These are phyloP conservation scores for Helicoverpa assulta DNA, from an alignment of 2,888 invertebrate genomes.

Conservation along the genomic window DNA sequence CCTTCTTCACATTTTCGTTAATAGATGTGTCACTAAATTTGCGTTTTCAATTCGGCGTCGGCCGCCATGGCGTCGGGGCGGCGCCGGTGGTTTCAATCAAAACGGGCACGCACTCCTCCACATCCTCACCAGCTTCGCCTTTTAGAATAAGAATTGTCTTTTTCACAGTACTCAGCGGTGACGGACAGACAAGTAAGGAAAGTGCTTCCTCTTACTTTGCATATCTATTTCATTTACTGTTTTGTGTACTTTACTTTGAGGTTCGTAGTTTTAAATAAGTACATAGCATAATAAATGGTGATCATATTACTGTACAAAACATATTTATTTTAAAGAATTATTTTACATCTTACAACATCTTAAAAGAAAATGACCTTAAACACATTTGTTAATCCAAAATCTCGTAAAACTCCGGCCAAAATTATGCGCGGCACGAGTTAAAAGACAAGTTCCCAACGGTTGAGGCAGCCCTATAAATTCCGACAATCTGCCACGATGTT, in stretches of 20 bases:
- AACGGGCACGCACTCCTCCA: slow-evolving; percentile 88
- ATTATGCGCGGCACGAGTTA: slow-evolving; percentile 66
- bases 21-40: slow-evolving; percentile 89
- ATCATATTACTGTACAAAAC: background rate
- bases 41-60: slow-evolving; percentile 87
- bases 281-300: background rate
- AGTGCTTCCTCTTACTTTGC: slow-evolving; percentile 61
- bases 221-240: slow-evolving; percentile 30
- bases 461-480: slow-evolving; percentile 69
- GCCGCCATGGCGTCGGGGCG: slow-evolving; percentile 67
- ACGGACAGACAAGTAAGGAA: slow-evolving; percentile 75
- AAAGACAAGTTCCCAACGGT: slow-evolving; percentile 65
- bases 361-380: slow-evolving; percentile 8
- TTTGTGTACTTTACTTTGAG: slow-evolving; percentile 1
- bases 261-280: background rate
- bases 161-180: slow-evolving; percentile 84
- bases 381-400: slow-evolving; percentile 47
- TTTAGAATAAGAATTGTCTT: slow-evolving; percentile 90
- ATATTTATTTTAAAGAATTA: background rate
- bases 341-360: background rate
- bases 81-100: slow-evolving; percentile 86
- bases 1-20: slow-evolving; percentile 83
- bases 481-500: slow-evolving; percentile 73
- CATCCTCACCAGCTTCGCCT: slow-evolving; percentile 87
- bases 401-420: slow-evolving; percentile 63